Base-by-base conservation (phyloP, 2,888 invertebrate genomes). In the Muscina levida region DNA sequence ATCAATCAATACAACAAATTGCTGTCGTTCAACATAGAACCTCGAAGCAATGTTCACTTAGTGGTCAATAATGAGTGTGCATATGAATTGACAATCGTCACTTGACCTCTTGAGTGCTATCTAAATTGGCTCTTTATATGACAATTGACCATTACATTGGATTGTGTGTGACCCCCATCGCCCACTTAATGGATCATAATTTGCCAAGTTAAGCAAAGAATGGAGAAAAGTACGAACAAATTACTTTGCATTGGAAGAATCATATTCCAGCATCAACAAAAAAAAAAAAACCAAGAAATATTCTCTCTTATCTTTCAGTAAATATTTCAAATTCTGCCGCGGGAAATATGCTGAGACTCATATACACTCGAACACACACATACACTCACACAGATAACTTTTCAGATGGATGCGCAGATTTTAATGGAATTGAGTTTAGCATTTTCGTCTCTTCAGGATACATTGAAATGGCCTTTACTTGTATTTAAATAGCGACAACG, bases 381-480 rank as follows among this genome's bases (percentile, higher is more conserved):
- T n/a, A 10, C 15, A 6, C 42, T 10, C 39, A 39, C 26, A 59
- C 59, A 39, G 37, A 59, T 39, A 8, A 26, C 31, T 62, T 39
- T 31, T 31, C 31, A 8, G 11, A 22, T 42, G 39, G 42, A 62
- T 62, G 62, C n/a, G 62, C 2, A 11, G 10, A 17, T 62, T 62
- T 42, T 62, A 62, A 62, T 62, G 62, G 62, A 19, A 59, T 62
- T 42, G 39, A 42, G 22, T 62, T 62, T 62, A 37, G 62, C 22
- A 42, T 62, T 62, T 62, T 31, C 31, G 62, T 62, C 62, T 42
- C 62, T 42, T 39, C 42, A 22, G 42, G 62, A 24, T 13, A 62
- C 62, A 62, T 62, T 62, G 13, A 42, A 42, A 62, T 62, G 17
- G 62, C 62, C 62, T 62, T 62, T 42, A 19, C 48, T 15, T 46